These are phyloP conservation scores for Aphidius gifuensis DNA, from an alignment of 1,140 invertebrate genomes.

Conservation along the genomic window DNA sequence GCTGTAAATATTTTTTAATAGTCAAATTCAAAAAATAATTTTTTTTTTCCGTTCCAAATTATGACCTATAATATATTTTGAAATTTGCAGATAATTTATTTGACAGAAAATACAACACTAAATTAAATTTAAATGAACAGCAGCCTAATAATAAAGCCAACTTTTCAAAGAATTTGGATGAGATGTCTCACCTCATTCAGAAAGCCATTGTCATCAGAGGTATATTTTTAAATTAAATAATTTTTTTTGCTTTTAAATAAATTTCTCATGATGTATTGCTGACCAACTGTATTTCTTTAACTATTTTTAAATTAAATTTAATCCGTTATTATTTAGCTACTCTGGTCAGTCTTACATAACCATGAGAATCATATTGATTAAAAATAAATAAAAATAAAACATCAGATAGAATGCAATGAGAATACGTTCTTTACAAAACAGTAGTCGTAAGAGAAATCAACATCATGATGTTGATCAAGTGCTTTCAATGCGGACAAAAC, in stretches of 20 bases:
- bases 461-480: background rate
- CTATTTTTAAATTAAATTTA: background rate
- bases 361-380: constrained; percentile 14
- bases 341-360: background rate
- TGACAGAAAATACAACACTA: background rate
- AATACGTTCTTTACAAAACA: constrained; percentile 7
- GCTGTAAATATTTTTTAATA: no score
- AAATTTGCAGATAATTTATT: no score
- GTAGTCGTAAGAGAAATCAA: background rate
- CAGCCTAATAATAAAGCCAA: constrained; percentile 4
- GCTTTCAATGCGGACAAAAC: no score
- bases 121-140: constrained; percentile 22
- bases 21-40: no score
- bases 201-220: constrained; percentile 46
- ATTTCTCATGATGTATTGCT: no score
- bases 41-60: no score
- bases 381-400: background rate
- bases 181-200: constrained; percentile 25
- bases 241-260: no score
- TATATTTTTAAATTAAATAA: no score
- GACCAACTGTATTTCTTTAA: background rate
- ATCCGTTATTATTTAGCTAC: background rate
- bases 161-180: constrained; percentile 27
- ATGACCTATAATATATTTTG: no score
- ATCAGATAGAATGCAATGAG: constrained; percentile 1